phyloP scores from a whole-genome alignment of 2,888 invertebrate genomes.

The Dromius quadrimaculatus region DNA sequence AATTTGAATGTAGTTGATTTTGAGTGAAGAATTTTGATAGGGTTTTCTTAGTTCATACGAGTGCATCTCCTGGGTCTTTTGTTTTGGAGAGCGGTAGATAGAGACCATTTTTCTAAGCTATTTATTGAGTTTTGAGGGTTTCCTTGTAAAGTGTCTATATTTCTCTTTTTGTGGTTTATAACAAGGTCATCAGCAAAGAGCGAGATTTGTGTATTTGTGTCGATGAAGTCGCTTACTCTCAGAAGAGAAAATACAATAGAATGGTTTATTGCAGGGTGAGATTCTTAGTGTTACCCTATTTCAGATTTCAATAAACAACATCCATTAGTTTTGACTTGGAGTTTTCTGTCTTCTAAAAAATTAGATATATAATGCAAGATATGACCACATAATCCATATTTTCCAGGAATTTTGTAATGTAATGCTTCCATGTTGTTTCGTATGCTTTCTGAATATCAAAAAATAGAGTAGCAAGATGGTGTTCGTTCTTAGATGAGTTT shows the following conservation, averaged over 20 bases:
- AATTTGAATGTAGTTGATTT: conserved; percentile 46
- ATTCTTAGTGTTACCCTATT: conserved; percentile 50
- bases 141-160: conserved; percentile 15
- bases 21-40: conserved; percentile 5
- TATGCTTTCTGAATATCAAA: neutral
- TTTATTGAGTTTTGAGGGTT: conserved; percentile 42
- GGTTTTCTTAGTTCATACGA: conserved; percentile 4
- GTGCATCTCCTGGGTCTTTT: conserved; percentile 34
- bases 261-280: too few species aligned
- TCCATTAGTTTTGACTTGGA: neutral
- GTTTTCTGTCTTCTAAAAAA: neutral
- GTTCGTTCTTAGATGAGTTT: too few species aligned
- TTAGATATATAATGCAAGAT: neutral
- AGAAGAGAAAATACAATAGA: conserved; percentile 53
- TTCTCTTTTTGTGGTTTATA: conserved; percentile 31
- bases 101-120: conserved; percentile 1
- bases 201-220: conserved; percentile 19
- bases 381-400: neutral
- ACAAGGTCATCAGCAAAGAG: conserved; percentile 53
- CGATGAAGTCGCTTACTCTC: conserved; percentile 3
- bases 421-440: conserved; percentile 9
- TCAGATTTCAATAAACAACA: conserved; percentile 47
- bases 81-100: conserved; percentile 31
- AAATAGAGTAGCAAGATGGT: too few species aligned
- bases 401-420: neutral